A percentile compares a stretch with the other conserved stretches of the same genome.
These are phyloP conservation scores for Trematomus loennbergii DNA, from an alignment of 2,113 vertebrate species.

Conservation along the genomic window DNA sequence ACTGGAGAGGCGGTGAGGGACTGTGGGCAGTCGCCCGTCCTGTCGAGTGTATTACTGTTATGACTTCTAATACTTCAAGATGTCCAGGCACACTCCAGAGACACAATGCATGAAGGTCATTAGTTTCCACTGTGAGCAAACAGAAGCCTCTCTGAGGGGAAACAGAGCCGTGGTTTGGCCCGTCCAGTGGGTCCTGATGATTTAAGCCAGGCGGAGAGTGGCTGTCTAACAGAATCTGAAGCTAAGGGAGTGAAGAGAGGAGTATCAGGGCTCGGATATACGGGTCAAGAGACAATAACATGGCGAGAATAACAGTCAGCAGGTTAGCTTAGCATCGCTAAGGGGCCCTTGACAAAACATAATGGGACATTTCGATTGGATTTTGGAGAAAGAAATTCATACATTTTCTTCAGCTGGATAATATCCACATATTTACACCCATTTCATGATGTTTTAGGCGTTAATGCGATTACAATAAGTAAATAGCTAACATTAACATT, in stretches of 20 bases:
- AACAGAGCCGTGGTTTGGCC: slow-evolving; percentile 78
- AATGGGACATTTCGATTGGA: too few relatives aligned
- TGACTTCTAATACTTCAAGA: slow-evolving; percentile 80
- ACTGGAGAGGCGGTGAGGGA: slow-evolving; percentile 46
- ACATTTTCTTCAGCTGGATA: too few relatives aligned
- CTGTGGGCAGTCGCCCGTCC: slow-evolving; percentile 63
- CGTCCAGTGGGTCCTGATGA: slow-evolving; percentile 67
- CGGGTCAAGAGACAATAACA: slow-evolving; percentile 49
- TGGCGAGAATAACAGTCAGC: slow-evolving; percentile 30
- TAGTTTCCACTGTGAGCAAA: slow-evolving; percentile 82
- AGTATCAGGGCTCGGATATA: slow-evolving; percentile 13
- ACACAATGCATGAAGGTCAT: slow-evolving; percentile 80
- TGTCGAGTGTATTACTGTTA: slow-evolving; percentile 73
- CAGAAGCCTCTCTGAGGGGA: slow-evolving; percentile 81
- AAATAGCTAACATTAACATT: too few relatives aligned
- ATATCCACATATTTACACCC: too few relatives aligned
- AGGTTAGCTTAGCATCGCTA: too few relatives aligned
- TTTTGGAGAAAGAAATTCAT: too few relatives aligned
- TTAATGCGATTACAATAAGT: too few relatives aligned
- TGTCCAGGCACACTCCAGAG: slow-evolving; percentile 72
- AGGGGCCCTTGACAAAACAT: too few relatives aligned
- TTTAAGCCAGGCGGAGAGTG: slow-evolving; percentile 77
- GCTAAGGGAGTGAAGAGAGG: slow-evolving; percentile 50
- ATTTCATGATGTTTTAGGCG: too few relatives aligned
- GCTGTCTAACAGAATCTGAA: slow-evolving; percentile 66